Base-by-base conservation (phyloP, 2,888 invertebrate species). In the Megastigmus dorsalis region DNA sequence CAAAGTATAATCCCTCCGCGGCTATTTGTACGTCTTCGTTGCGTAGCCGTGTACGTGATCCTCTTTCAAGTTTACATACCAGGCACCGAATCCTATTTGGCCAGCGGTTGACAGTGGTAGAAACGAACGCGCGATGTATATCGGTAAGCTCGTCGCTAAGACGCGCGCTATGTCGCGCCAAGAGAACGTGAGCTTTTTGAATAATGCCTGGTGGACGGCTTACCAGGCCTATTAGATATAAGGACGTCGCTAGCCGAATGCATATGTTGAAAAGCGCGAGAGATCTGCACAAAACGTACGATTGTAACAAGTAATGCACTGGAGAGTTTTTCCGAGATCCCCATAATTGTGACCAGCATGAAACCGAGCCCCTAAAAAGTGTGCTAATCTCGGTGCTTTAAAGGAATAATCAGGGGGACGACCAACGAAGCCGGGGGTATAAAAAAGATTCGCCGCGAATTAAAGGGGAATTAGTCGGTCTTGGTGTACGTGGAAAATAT, bases 21-120 rank as follows among this genome's bases (percentile, higher is more conserved):
- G 60, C 52, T 15, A 7, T 63, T 74, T 68, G 54, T 74, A 74
- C 57, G 74, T 74, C 68, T 74, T 68, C 74, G 67, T 48, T 23
- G 20, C 23, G 45, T 55, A 55, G 48, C 28, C 36, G 7, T 48
- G 18, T 26, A 38, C 43, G 41, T 63, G 69, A 69, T 62, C 72
- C 69, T 50, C 52, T 74, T 68, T 68, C 62, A 65, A 69, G 74
- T 69, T 69, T 63, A 38, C 43, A 38, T 43, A 18, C 15, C 26
- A 26, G 18, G 13, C n/a, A 10, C 13, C 26, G 45, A 59, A 74
- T 69, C 69, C 59, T 28, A 65, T 69, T 74, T 74, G 52, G n/a
- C n/a, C n/a, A n/a, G n/a, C n/a, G n/a, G n/a, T n/a, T n/a, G n/a
- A n/a, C n/a, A n/a, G n/a, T n/a, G n/a, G n/a, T n/a, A n/a, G n/a